phyloP scores from a whole-genome alignment of 2,797 vertebrate genomes.

The Sylvia borin region DNA sequence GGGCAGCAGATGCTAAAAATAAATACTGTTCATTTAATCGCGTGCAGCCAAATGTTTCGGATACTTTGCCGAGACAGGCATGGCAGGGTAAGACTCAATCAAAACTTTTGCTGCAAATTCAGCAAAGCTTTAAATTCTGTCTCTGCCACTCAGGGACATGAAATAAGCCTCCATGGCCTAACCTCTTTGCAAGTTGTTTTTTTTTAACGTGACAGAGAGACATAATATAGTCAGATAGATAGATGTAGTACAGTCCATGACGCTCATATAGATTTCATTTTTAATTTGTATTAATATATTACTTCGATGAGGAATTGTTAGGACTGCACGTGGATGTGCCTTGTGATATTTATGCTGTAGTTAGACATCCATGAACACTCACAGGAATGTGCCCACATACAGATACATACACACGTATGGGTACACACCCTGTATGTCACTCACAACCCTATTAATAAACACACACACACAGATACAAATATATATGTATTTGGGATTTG shows the following conservation, averaged over 20 bases:
- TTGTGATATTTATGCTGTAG: not conserved
- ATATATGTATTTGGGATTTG: not conserved
- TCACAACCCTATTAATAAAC: not conserved
- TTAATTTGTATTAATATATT: constrained; percentile 26
- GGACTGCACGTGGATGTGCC: not conserved
- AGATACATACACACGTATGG: not conserved
- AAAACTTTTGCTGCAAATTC: constrained; percentile 72
- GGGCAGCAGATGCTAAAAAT: constrained; percentile 81
- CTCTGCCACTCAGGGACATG: constrained; percentile 32
- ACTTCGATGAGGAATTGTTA: not conserved
- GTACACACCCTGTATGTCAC: not conserved
- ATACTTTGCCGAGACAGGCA: constrained; percentile 67
- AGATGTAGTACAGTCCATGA: not conserved
- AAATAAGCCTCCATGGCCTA: constrained; percentile 26
- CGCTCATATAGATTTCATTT: not conserved
- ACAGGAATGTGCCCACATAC: not conserved
- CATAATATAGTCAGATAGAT: constrained; percentile 11
- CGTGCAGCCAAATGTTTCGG: constrained; percentile 71
- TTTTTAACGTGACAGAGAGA: constrained; percentile 12
- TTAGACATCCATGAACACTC: not conserved
- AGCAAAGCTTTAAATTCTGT: constrained; percentile 63
- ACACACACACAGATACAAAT: not conserved
- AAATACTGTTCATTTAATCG: constrained; percentile 77
- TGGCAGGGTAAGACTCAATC: constrained; percentile 78
- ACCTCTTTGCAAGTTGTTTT: not conserved